Base-by-base conservation (phyloP, 2,113 vertebrate species). In the Rafetus swinhoei region DNA sequence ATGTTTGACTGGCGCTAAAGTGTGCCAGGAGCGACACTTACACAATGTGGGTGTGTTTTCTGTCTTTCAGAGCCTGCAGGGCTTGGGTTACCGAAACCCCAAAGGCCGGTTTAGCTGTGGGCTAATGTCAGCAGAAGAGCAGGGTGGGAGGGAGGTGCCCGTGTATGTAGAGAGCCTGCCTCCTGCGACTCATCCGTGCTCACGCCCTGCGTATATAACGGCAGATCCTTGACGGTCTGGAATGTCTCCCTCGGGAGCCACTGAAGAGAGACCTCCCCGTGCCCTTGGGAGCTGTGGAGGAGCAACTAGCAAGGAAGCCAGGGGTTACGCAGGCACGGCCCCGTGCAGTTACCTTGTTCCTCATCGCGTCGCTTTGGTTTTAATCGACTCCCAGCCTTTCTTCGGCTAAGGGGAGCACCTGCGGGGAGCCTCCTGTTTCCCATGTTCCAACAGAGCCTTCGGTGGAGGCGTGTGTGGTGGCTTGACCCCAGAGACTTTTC, bases 1-100 rank as follows among this genome's bases (percentile, higher is more conserved):
- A 7, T 21, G 18, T 19, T 72, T 72, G 45, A 45, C 45, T 45
- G 45, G 45, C 45, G 45, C 45, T 45, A 45, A 45, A 45, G 45
- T 45, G 22, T 8, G 59, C 59, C 22, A 11, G 74, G 54, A 72
- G 7, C 65, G 0, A 1, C 24, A 4, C 85, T 94, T 19, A 96
- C 45, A 5, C 91, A 29, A 1, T 45, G 59, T 85, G 55, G 14
- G 60, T 90, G 81, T 69, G 16, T 89, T 77, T 94, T 87, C 96
- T 92, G 6, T 96, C 93, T 97, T 72, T 93, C 95, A 98, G 97
- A 98, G 81, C 97, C 96, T 93, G 93, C 94, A 95, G 97, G 96
- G 80, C 96, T 90, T 15, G 87, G 96, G 86, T 35, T 93, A 65
- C 93, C 80, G 12, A 95, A 97, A 97, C 1, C 3, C 88, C 94